Base-by-base conservation (phyloP, 2,888 invertebrate genomes). In the Ceratothoa steindachneri region DNA sequence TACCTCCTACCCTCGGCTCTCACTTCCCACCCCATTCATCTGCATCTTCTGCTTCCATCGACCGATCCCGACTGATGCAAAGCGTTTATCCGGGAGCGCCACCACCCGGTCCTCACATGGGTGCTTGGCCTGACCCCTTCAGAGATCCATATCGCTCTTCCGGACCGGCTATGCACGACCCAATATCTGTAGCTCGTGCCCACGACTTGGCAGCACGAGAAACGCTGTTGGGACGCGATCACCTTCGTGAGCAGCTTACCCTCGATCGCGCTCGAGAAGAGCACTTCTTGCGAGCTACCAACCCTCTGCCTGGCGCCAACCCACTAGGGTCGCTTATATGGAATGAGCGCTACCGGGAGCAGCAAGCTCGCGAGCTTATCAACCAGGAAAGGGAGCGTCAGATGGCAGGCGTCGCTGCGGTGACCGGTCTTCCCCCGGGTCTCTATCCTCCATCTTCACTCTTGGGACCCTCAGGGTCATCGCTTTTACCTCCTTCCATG, bases 321-420 rank as follows among this genome's bases (percentile, higher is more conserved):
- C 78, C 78, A 19, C 30, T 78, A 24, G 71, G 73, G n/a, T 74
- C 78, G 1, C 71, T 78, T n/a, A 78, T 78, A 22, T 52, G 75
- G 15, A 73, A 69, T 66, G 78, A 78, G 55, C 71, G 75, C 5
- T 78, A 75, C 67, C 73, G 78, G 31, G 78, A 78, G 41, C 78
- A 78, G 5, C 75, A 74, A 55, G 77, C 74, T 15, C 41, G 77
- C 30, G 77, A 77, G 29, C 60, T 79, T 12, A 72, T 74, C 41
- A 75, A 79, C 12, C 72, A 72, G 51, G 73, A 71, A 51, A 71
- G 71, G 41, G 65, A 66, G 28, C 60, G 60, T 22, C 60, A 60
- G 27, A 60, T 60, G 60, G 60, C 60, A 22, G 60, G 60, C 22
- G 52, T 24, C 27, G 52, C 67, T 31, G 68, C 67, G 30, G 64